These are phyloP conservation scores for Picathartes gymnocephalus DNA, from an alignment of 2,113 vertebrate genomes.

Conservation along the genomic window DNA sequence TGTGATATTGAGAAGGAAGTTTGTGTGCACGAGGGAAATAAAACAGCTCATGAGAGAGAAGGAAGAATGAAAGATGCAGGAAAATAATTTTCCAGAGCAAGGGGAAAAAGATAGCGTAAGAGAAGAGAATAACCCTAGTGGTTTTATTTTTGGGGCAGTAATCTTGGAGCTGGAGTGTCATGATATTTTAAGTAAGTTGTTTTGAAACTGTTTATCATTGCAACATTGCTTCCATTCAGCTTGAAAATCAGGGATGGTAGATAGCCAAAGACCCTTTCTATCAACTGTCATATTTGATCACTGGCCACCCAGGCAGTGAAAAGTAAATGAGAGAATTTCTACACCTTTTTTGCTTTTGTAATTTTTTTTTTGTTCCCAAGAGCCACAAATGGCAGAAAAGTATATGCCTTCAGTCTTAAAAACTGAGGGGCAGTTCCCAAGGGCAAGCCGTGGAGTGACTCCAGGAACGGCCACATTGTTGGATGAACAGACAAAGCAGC, in stretches of 20 bases:
- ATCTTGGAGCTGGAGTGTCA: background rate
- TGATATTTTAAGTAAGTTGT: background rate
- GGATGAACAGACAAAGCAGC: background rate
- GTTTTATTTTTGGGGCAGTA: background rate
- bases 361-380: background rate
- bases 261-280: background rate
- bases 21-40: background rate
- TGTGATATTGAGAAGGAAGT: background rate
- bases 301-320: background rate
- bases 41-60: background rate
- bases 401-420: background rate
- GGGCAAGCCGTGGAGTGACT: background rate
- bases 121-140: background rate
- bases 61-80: background rate
- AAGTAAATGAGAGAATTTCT: background rate
- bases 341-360: background rate
- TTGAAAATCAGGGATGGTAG: background rate
- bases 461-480: background rate
- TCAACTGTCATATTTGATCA: background rate
- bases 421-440: background rate
- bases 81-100: background rate
- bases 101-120: background rate
- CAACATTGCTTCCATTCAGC: background rate
- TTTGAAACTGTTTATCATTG: background rate
- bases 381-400: background rate